These are phyloP conservation scores for Tipula helvola DNA, from an alignment of 2,888 invertebrate species.

Conservation along the genomic window DNA sequence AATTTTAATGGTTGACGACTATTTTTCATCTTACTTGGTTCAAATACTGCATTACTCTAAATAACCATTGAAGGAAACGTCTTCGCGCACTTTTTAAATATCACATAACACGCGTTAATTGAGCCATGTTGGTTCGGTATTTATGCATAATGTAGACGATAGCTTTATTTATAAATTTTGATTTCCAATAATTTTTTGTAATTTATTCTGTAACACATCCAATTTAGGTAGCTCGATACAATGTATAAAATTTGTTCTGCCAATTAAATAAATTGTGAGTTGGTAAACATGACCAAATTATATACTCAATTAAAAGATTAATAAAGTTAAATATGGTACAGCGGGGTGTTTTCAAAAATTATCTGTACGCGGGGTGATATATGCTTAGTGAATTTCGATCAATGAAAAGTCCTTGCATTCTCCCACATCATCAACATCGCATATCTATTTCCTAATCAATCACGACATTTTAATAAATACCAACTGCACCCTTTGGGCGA, in stretches of 20 bases:
- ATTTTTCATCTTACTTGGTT: not conserved
- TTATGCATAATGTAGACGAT: not conserved
- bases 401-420: not conserved
- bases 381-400: not conserved
- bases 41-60: not conserved
- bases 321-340: too few relatives aligned
- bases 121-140: not conserved
- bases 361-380: too few relatives aligned
- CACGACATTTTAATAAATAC: not conserved
- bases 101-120: not conserved
- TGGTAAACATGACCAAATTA: not conserved
- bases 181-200: not conserved
- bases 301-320: not conserved
- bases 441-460: not conserved
- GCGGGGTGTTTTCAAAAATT: too few relatives aligned
- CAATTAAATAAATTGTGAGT: not conserved
- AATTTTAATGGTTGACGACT: not conserved
- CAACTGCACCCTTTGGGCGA: not conserved
- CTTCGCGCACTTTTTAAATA: not conserved
- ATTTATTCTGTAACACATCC: not conserved
- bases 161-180: not conserved
- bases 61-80: not conserved
- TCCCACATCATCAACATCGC: not conserved
- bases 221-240: not conserved
- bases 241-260: not conserved